Evolutionary conservation across 2,888 invertebrate species (phyloP), one percentile per base, ranked within the genome.

Genomic region (Temnothorax unifasciatus): DNA sequence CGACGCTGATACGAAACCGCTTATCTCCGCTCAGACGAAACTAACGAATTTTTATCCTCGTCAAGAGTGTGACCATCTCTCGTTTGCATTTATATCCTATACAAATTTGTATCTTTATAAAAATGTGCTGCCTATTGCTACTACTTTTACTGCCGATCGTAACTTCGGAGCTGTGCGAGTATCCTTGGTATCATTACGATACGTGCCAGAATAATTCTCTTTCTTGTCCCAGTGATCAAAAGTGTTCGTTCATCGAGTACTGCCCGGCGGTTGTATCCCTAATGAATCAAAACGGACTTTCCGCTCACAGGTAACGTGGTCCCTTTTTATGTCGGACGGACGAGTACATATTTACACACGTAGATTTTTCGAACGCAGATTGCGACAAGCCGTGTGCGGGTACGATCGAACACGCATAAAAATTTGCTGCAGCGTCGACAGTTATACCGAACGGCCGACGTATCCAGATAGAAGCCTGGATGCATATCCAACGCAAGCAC

Each of bases 351-450:
- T 13, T 1, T 74, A 59, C 3, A 54, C 6, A 61, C 47, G 21
- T 61, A 11, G 2, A 63, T 69, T 54, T 50, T 75, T 59, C 25
- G 3, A 54, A 0, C n/a, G 3, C 68, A 93, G 93, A 91, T 92
- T 93, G 87, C 92, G 93, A 4, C 91, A 93, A 75, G 88, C 92
- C 9, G 91, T 93, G 47, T 93, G 93, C 75, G 93, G 93, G 8
- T 93, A 93, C 73, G 87, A 91, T 3, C 89, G 83, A 44, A 68
- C 82, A 4, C 90, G 59, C 57, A 82, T 90, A n/a, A 93, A 93
- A 88, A 89, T 93, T 66, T 93, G 93, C 83, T 93, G 92, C 71
- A 89, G 89, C 75, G 61, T 85, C 2, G 68, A 82, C 5, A 83
- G 83, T 21, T 75, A 87, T 38, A 50, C 47, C 5, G 79, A 34